phyloP scores from a whole-genome alignment of 2,888 invertebrate genomes.

The Nemapogon koenigi region DNA sequence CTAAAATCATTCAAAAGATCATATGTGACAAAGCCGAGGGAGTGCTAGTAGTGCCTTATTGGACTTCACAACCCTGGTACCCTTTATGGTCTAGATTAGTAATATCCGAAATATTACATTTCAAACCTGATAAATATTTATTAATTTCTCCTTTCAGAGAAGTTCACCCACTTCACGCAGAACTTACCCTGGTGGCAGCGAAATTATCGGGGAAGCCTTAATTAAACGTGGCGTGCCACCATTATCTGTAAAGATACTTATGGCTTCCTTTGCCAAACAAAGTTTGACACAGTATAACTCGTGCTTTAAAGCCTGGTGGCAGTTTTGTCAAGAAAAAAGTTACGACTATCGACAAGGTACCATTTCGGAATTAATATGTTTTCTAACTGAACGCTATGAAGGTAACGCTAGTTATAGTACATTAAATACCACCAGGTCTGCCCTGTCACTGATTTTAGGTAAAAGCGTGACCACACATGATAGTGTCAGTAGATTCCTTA shows the following conservation, averaged over 20 bases:
- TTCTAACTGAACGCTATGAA: background rate
- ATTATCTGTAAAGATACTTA: background rate
- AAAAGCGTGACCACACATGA: background rate
- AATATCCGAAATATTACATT: background rate
- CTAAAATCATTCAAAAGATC: slow-evolving; percentile 13
- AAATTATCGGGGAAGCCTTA: slow-evolving; percentile 17
- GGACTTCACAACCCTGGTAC: slow-evolving; percentile 16
- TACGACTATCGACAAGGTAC: background rate
- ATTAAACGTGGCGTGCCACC: slow-evolving; percentile 8
- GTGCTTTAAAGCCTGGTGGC: background rate
- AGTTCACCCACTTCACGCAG: slow-evolving; percentile 3
- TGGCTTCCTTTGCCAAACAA: slow-evolving; percentile 2
- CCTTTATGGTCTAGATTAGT: slow-evolving; percentile 9
- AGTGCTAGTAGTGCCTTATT: slow-evolving; percentile 14
- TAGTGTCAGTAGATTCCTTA: slow-evolving; percentile 1
- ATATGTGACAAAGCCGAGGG: slow-evolving; percentile 10
- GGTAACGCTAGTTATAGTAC: background rate
- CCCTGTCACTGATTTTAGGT: slow-evolving; percentile 2
- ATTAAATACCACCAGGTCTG: background rate
- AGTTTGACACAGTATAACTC: slow-evolving; percentile 2
- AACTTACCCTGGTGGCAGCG: slow-evolving; percentile 9
- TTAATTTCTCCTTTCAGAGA: slow-evolving; percentile 5
- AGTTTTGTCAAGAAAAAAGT: background rate
- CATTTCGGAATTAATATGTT: background rate
- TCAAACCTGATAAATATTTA: background rate